Evolutionary conservation across 2,797 vertebrate genomes (phyloP), one percentile per base, ranked within the genome.

Genomic region (Margarornis squamiger): DNA sequence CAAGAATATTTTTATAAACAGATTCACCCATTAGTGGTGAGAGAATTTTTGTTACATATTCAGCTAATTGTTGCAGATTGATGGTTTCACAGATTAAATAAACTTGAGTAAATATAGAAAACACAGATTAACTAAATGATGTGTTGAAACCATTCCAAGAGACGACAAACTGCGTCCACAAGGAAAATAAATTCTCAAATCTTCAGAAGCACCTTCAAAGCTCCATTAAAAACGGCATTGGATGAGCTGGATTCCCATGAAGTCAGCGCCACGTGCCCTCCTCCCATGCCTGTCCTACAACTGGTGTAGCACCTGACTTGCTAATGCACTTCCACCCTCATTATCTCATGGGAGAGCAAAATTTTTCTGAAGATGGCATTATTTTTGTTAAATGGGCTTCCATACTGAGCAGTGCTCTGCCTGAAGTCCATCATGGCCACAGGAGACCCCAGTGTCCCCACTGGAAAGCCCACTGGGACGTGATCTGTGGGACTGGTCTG

Each of bases 171-270:
- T 21, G 12, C 0, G 0, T 32, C 71, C 43, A 12, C 3, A 38
- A 67, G 66, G 39, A 54, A 58, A 59, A 34, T 2, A 4, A 36
- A 12, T 41, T 14, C 29, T 29, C 36, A 29, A 2, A 7, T 36
- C 39, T 79, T 65, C 36, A 39, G 72, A 27, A 73, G 54, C 38
- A 18, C 17, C 45, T 48, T 46, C 34, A 41, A 23, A 57, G 27
- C 39, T 79, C 49, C 34, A 6, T 24, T 32, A 14, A 36, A 63
- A 46, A 18, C 0, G 15, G 2, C 4, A 3, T 6, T 0, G 1
- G 12, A 4, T 3, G 34, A 32, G 57, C 18, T 49, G 7, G 2
- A 2, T 54, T 24, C 38, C 61, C 27, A 9, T 4, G 22, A 22
- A 30, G 12, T 5, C 48, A 9, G 2, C 7, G 21, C 51, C 68